phyloP scores from a whole-genome alignment of 2,888 invertebrate species.

The Tenthredo scrophulariae region DNA sequence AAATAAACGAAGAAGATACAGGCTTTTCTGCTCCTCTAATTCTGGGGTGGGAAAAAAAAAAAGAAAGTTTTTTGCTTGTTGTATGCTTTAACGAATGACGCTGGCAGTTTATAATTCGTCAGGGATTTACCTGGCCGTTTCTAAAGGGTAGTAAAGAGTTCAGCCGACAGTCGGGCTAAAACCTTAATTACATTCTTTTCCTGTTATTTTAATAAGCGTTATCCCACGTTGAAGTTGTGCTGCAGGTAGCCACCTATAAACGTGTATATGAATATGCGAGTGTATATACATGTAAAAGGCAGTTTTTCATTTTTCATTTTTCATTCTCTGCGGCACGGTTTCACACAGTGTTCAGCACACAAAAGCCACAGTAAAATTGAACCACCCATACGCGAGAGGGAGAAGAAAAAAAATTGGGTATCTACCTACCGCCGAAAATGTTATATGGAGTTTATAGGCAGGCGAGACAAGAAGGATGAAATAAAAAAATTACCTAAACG shows the following conservation, averaged over 20 bases:
- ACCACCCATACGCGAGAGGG: background rate
- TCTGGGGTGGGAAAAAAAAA: background rate
- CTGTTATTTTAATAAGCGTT: constrained; percentile 43
- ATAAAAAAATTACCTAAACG: background rate
- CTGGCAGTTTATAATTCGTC: constrained; percentile 28
- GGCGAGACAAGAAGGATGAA: background rate
- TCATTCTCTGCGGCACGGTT: background rate
- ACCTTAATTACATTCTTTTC: constrained; percentile 43
- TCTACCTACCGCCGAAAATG: background rate
- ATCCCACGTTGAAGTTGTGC: constrained; percentile 18
- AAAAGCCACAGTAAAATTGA: background rate
- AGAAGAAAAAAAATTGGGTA: background rate
- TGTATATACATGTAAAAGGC: background rate
- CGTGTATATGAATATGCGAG: background rate
- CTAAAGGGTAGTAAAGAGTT: constrained; percentile 16
- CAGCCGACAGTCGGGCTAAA: constrained; percentile 15
- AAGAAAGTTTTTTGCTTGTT: background rate
- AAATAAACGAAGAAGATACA: background rate
- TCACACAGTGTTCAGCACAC: background rate
- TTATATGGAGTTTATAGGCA: background rate
- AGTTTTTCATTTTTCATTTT: background rate
- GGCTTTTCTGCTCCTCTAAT: background rate
- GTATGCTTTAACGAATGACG: background rate
- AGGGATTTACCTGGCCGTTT: background rate
- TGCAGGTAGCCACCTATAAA: background rate